phyloP scores from a whole-genome alignment of 1,140 invertebrate species.

The Anoplophora glabripennis region DNA sequence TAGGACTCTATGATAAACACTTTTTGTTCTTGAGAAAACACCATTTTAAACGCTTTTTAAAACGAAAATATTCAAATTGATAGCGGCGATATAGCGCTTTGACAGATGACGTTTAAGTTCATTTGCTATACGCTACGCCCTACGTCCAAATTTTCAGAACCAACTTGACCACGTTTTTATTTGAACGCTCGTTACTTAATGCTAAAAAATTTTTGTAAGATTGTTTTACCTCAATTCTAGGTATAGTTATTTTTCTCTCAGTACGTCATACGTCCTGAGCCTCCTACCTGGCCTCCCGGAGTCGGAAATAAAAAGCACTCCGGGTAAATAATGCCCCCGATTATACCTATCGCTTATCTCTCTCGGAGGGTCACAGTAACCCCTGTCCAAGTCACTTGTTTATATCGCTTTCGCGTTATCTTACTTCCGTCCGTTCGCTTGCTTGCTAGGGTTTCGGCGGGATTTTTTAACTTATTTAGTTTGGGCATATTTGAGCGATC shows the following conservation, averaged over 20 bases:
- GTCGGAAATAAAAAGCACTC: conserved; percentile 24
- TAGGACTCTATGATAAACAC: no score
- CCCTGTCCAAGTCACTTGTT: conserved; percentile 22
- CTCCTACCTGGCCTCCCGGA: conserved; percentile 10
- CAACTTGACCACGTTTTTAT: no score
- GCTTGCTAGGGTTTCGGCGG: conserved; percentile 19
- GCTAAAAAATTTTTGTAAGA: no score
- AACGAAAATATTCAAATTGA: no score
- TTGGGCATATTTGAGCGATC: conserved; percentile 25
- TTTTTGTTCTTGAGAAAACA: no score
- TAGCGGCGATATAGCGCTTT: no score
- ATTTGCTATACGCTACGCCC: no score
- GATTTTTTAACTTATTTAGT: conserved; percentile 23
- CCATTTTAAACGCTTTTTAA: no score
- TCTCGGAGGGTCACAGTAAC: conserved; percentile 9
- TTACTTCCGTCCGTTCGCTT: conserved; percentile 12
- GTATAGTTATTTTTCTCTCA: neutral
- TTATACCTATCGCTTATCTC: conserved; percentile 38
- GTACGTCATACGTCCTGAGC: neutral
- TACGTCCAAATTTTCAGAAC: no score
- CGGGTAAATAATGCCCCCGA: conserved; percentile 38
- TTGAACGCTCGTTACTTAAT: no score
- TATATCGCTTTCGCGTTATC: conserved; percentile 25
- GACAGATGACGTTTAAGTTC: no score
- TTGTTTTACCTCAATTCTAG: neutral